These are phyloP conservation scores for Porites evermanni DNA, from an alignment of 92 coral and sea anemone species.

Conservation along the genomic window DNA sequence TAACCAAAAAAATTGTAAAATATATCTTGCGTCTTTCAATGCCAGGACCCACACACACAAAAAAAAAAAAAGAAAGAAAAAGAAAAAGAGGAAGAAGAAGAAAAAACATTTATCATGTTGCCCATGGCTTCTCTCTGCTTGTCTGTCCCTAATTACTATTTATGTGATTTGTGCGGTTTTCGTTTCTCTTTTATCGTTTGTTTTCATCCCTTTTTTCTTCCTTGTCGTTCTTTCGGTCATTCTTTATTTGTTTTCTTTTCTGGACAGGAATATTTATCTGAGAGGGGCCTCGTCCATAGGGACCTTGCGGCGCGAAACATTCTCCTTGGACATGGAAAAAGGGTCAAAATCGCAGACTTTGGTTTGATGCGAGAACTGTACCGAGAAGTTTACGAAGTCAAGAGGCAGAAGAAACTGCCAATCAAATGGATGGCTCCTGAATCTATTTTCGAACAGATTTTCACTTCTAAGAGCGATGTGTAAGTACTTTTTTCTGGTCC, in stretches of 20 bases:
- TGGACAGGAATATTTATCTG: neutral
- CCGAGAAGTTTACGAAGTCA: neutral
- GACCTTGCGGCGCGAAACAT: constrained; percentile 11
- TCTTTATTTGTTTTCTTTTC: neutral
- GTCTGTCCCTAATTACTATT: too few species aligned
- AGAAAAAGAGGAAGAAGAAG: too few species aligned
- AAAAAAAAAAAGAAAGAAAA: too few species aligned
- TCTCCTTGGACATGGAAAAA: constrained; percentile 7
- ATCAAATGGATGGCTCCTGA: constrained; percentile 31
- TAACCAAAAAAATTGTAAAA: too few species aligned
- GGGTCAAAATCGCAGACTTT: constrained; percentile 6
- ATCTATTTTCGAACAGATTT: constrained; percentile 11
- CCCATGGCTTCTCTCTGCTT: too few species aligned
- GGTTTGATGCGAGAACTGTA: constrained; percentile 19
- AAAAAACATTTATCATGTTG: too few species aligned
- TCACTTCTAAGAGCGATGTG: constrained; percentile 24
- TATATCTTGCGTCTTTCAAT: too few species aligned
- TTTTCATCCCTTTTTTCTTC: too few species aligned
- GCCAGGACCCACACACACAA: too few species aligned
- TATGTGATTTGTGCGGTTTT: too few species aligned
- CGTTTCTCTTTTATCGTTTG: too few species aligned
- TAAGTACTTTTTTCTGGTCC: neutral
- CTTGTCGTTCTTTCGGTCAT: neutral
- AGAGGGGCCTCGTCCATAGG: constrained; percentile 10
- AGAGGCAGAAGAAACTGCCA: constrained; percentile 29